Base-by-base conservation (phyloP, 1,140 invertebrate genomes). In the Ectropis grisescens region DNA sequence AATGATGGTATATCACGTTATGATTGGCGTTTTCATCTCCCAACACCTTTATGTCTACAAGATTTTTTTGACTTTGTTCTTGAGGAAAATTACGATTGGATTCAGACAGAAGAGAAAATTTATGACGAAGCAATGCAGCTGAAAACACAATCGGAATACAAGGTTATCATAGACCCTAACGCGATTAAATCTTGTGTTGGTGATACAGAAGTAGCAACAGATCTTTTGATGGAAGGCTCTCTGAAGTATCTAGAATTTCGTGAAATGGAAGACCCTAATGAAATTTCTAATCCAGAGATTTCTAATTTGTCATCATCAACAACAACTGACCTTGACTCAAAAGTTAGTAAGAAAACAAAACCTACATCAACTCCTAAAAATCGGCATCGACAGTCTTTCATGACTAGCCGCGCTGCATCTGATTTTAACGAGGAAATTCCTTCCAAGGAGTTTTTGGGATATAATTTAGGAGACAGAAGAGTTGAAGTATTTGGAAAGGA, bases 51-150 rank as follows among this genome's bases (percentile, higher is more conserved):
- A 15, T 80, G 82, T 33, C 52, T 86, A 11, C 66, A 79, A 52
- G 84, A 87, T 44, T 86, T 86, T 65, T 82, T 80, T 54, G 75
- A 85, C 33, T 85, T 84, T 53, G 72, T 85, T 13, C 47, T 78
- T 16, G 59, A 81, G 22, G 83, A 86, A 33, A 62, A 84, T 26
- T 64, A 57, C 29, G 72, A 80, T 9, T 85, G 84, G 84, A 71
- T 85, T 13, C 48, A 79, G 47, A 51, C 65, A 11, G 64, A 79
- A 53, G 79, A 82, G 54, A 66, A 60, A 46, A 45, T 64, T 12
- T 78, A 82, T 47, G 55, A 71, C 32, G 51, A 68, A 43, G 44
- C 44, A 23, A 37, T 55, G 19, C 7, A 47, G 11, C 13, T 52
- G 5, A 65, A 51, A 40, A 44, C 48, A 13, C 45, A 58, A 36